Conservation (phyloP, 1,140 invertebrate genomes). For the Rhagoletis pomonella region DNA sequence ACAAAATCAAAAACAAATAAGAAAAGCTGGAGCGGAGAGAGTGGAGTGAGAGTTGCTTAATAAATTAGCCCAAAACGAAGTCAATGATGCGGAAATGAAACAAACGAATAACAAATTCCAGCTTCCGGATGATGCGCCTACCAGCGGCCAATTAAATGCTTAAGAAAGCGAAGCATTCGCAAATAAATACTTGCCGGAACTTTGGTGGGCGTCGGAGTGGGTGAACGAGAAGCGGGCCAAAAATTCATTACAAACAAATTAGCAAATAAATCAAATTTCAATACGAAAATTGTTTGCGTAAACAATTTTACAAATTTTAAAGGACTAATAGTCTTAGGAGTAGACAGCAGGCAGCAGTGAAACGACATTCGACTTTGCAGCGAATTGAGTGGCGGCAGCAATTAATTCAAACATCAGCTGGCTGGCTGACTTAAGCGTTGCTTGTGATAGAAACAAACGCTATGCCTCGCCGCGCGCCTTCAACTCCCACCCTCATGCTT, state of each 20-base stretch:
- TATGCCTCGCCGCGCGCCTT: too few relatives aligned
- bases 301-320: conserved; percentile 55
- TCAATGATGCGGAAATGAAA: conserved; percentile 40
- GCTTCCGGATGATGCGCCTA: neutral
- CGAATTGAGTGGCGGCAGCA: conserved; percentile 12
- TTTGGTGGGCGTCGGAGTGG: too few relatives aligned
- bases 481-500: too few relatives aligned
- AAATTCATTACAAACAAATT: conserved; percentile 74
- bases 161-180: conserved; percentile 49
- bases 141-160: conserved; percentile 57
- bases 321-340: neutral
- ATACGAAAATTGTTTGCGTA: conserved; percentile 67
- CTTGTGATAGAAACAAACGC: neutral
- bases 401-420: conserved; percentile 42
- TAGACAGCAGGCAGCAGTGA: neutral
- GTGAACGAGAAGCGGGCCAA: conserved; percentile 42
- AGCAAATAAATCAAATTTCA: conserved; percentile 75
- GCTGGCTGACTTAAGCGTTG: neutral
- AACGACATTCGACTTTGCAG: neutral
- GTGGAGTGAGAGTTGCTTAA: neutral
- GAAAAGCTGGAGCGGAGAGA: neutral
- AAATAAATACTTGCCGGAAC: conserved; percentile 43
- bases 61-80: conserved; percentile 1
- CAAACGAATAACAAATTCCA: conserved; percentile 52
- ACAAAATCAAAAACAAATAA: conserved; percentile 33